phyloP scores from a whole-genome alignment of 2,888 invertebrate species.

The Meta bourneti region DNA sequence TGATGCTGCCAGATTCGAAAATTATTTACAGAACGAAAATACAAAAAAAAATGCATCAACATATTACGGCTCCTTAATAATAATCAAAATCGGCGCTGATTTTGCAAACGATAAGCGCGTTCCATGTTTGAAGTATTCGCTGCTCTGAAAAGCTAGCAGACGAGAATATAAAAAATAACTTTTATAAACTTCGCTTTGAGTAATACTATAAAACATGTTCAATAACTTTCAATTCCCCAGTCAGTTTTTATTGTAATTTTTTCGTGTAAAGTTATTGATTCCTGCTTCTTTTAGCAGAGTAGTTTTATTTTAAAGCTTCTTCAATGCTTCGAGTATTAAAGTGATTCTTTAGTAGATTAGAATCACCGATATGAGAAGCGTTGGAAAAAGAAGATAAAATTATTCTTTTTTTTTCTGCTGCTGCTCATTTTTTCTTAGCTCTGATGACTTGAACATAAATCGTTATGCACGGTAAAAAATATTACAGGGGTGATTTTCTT shows the following conservation, averaged over 20 bases:
- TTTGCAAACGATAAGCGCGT: constrained; percentile 11
- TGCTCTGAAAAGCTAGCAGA: not conserved
- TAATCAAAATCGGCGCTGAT: constrained; percentile 3
- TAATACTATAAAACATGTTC: constrained; percentile 45
- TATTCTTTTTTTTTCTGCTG: not conserved
- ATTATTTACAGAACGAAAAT: not conserved
- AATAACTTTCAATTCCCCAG: constrained; percentile 54
- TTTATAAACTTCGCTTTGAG: constrained; percentile 21
- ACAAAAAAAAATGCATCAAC: not conserved
- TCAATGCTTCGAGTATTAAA: constrained; percentile 13
- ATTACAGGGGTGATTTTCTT: not conserved
- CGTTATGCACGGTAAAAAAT: not conserved
- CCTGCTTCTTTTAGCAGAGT: constrained; percentile 4
- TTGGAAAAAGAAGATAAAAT: constrained; percentile 4
- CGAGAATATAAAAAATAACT: not conserved
- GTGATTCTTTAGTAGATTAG: constrained; percentile 12
- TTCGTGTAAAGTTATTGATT: constrained; percentile 37
- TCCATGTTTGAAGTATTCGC: constrained; percentile 10
- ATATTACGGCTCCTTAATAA: not conserved
- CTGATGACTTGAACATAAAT: constrained; percentile 1
- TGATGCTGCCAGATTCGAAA: not conserved
- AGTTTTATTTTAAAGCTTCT: constrained; percentile 11
- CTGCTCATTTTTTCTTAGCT: not conserved
- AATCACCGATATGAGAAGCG: not conserved
- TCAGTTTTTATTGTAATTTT: constrained; percentile 34